Evolutionary conservation across 2,797 vertebrate genomes (phyloP).

Genomic region (Babyrousa celebensis): DNA sequence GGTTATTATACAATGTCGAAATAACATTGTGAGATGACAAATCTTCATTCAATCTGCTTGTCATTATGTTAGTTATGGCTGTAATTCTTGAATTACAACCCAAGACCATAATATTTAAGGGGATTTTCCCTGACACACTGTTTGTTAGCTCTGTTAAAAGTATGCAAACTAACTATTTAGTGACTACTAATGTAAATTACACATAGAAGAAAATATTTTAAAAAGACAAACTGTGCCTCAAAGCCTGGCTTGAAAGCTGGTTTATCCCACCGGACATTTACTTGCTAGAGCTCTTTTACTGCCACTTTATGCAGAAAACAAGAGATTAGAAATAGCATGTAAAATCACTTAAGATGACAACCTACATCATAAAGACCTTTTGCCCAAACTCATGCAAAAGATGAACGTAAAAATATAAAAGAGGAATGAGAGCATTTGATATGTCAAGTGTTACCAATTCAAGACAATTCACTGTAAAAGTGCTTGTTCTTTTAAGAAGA

Average conservation of each 20-base stretch:
- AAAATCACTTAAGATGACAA: slow-evolving; percentile 51
- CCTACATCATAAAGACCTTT: neutral
- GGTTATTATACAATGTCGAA: slow-evolving; percentile 84
- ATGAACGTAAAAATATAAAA: slow-evolving; percentile 52
- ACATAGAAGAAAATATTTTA: slow-evolving; percentile 51
- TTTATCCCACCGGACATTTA: slow-evolving; percentile 52
- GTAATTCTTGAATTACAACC: slow-evolving; percentile 70
- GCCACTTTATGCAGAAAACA: neutral
- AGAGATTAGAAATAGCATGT: slow-evolving; percentile 19
- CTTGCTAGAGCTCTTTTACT: slow-evolving; percentile 61
- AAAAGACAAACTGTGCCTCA: slow-evolving; percentile 41
- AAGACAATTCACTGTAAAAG: slow-evolving; percentile 35
- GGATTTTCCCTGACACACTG: neutral
- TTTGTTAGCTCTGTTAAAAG: slow-evolving; percentile 43
- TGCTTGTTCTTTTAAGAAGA: neutral
- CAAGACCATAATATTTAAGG: slow-evolving; percentile 18
- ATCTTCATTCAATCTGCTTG: slow-evolving; percentile 80
- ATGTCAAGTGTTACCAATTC: slow-evolving; percentile 6
- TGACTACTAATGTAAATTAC: slow-evolving; percentile 46
- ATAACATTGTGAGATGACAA: slow-evolving; percentile 80
- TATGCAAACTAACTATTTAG: slow-evolving; percentile 25
- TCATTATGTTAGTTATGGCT: slow-evolving; percentile 81
- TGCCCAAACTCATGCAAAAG: slow-evolving; percentile 43
- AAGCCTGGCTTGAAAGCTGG: slow-evolving; percentile 9
- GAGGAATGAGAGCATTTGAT: neutral